Percentiles rank a stretch among this genome's conserved stretches.
Evolutionary conservation across 2,113 vertebrate genomes (phyloP).

Genomic region (Scartelaos histophorus): DNA sequence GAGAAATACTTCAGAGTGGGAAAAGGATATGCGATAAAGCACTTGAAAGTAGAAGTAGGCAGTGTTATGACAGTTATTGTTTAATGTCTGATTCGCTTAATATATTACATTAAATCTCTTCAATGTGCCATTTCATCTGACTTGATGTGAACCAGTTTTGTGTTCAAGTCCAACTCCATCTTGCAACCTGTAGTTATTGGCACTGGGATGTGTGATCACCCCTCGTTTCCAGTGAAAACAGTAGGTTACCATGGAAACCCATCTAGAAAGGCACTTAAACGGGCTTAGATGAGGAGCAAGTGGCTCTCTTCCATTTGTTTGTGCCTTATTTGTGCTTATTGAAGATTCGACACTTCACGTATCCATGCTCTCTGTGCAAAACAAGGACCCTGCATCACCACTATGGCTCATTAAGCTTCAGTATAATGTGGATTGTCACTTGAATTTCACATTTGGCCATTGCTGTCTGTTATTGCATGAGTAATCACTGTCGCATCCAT

Average conservation of each 20-base stretch:
- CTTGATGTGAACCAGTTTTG: slow-evolving; percentile 16
- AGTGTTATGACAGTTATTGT: neutral
- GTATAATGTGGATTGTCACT: slow-evolving; percentile 68
- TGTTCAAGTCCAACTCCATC: slow-evolving; percentile 23
- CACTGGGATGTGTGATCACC: slow-evolving; percentile 41
- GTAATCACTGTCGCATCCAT: slow-evolving; percentile 57
- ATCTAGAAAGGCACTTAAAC: slow-evolving; percentile 52
- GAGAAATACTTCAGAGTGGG: neutral
- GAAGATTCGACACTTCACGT: slow-evolving; percentile 66
- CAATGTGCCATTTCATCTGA: neutral
- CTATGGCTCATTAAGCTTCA: slow-evolving; percentile 58
- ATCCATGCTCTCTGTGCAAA: slow-evolving; percentile 48
- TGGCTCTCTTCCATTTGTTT: slow-evolving; percentile 62
- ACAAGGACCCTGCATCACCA: slow-evolving; percentile 55
- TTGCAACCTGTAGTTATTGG: slow-evolving; percentile 49
- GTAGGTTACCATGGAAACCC: slow-evolving; percentile 73
- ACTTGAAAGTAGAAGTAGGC: neutral
- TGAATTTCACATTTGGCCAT: slow-evolving; percentile 64
- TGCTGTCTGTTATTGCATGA: slow-evolving; percentile 50
- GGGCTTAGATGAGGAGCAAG: slow-evolving; percentile 70
- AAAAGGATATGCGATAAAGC: neutral
- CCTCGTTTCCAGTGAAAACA: slow-evolving; percentile 55
- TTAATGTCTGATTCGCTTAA: neutral
- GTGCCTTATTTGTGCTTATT: slow-evolving; percentile 58
- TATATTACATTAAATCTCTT: neutral